A percentile compares a stretch with the other conserved stretches of the same genome.
Conservation (phyloP, 1,140 invertebrate genomes). For the Drosophila murphyi region DNA sequence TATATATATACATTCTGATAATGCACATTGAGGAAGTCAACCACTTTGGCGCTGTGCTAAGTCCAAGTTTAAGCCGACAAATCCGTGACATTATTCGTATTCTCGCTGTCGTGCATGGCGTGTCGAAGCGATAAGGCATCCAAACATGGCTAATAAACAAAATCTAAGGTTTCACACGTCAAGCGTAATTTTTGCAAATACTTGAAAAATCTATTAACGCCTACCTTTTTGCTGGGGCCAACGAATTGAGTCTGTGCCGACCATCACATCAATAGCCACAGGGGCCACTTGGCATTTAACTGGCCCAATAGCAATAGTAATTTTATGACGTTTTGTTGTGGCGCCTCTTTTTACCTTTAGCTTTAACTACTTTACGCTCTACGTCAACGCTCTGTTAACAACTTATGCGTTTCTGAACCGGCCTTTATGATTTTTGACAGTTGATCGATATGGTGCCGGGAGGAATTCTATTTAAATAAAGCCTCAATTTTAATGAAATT, state of each 20-base stretch:
- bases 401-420: too few species aligned
- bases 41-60: neutral
- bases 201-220: conserved; percentile 22
- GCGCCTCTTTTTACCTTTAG: too few species aligned
- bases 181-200: conserved; percentile 26
- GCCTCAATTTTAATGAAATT: too few species aligned
- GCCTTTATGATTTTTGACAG: neutral
- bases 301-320: neutral
- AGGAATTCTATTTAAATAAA: neutral
- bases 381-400: too few species aligned
- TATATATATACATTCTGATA: neutral
- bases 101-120: neutral
- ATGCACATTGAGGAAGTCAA: neutral
- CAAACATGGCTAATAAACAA: conserved; percentile 4
- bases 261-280: neutral
- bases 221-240: neutral
- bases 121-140: conserved; percentile 17
- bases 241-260: neutral
- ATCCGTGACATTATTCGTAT: neutral
- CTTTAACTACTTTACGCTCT: neutral
- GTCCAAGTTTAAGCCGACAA: neutral
- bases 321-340: neutral
- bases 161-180: conserved; percentile 26
- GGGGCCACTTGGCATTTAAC: neutral
- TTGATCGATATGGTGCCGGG: neutral